Base-by-base conservation (phyloP, 2,113 vertebrate genomes). In the Athene cunicularia region DNA sequence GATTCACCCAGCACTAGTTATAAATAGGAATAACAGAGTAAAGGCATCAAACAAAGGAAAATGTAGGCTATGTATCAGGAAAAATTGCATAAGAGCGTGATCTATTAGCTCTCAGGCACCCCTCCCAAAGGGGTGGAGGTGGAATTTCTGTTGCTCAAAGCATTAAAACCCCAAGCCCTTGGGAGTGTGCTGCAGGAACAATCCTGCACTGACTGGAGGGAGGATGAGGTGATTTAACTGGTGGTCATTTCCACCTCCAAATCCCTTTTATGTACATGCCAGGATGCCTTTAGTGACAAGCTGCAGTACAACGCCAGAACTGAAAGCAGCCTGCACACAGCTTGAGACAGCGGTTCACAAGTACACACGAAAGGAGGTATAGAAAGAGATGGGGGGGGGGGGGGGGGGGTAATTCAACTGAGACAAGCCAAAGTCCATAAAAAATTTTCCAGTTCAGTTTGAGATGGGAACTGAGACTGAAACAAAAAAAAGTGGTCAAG, bases 41-140 rank as follows among this genome's bases (percentile, higher is more conserved):
- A 91, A 91, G 73, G 75, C 80, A 89, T 91, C 58, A 79, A 95
- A 97, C 88, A 96, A 95, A 97, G 77, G 86, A 96, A 97, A 97
- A 91, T 91, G 86, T 82, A 94, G 91, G 86, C 95, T 89, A 33
- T n/a, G 73, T 87, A 97, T 97, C 86, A 96, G 94, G 93, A 94
- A 96, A 97, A 95, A 94, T 50, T 93, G 88, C 56, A 3, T 89
- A 95, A 89, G 56, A 90, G 52, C 72, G 56, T 79, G 77, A 93
- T 96, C 86, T 94, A 82, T 81, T 82, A 93, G 66, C 24, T 53
- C 81, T 86, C 62, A 76, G 81, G 35, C 88, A 58, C 70, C 73
- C 53, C 79, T 94, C 93, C 93, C 93, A 76, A 87, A 85, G 80
- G 63, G 67, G 82, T 80, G 82, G 91, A 67, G 73, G 39, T 92